Evolutionary conservation across 2,888 invertebrate species (phyloP), one percentile per base, ranked within the genome.

Genomic region (Empis stercorea): DNA sequence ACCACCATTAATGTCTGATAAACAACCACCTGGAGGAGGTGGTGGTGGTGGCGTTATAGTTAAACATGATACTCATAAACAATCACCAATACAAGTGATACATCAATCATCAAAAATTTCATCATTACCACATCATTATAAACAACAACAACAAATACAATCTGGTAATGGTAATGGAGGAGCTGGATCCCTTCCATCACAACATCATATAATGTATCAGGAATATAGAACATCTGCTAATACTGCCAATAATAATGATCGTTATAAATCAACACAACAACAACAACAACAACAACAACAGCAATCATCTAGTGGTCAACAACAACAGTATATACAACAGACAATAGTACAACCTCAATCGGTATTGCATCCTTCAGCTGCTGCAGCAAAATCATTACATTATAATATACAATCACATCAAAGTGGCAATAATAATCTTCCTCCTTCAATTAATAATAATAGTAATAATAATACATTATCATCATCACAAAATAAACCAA

Each of bases 1-100:
- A 15, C 80, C 82, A 45, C 79, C 81, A 6, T 68, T 83, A 48
- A 72, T 81, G 55, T 76, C 78, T 57, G 84, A 84, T 65, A 84
- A 83, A 65, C 39, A 43, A 10, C 82, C 77, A 65, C 80, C 83
- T 60, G 36, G 45, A 11, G 20, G n/a, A n/a, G n/a, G 20, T 10
- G n/a, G 14, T 10, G 11, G 20, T n/a, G 54, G 52, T 17, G 49
- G 54, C 50, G 85, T 85, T 63, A 85, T 85, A 65, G 85, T 85
- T 51, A 84, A 85, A 63, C 84, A 84, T 65, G 84, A 55, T 51
- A 49, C 53, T 51, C 49, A 49, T 48, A 52, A 51, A 39, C 48
- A 47, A 66, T 65, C 53, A 61, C 47, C 51, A 34, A 48, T 52
- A 23, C 52, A 52, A 48, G 41, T 53, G 32, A 45, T 30, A 13